Base-by-base conservation (phyloP, 23 tunicate genomes). In the Diplosoma virens region DNA sequence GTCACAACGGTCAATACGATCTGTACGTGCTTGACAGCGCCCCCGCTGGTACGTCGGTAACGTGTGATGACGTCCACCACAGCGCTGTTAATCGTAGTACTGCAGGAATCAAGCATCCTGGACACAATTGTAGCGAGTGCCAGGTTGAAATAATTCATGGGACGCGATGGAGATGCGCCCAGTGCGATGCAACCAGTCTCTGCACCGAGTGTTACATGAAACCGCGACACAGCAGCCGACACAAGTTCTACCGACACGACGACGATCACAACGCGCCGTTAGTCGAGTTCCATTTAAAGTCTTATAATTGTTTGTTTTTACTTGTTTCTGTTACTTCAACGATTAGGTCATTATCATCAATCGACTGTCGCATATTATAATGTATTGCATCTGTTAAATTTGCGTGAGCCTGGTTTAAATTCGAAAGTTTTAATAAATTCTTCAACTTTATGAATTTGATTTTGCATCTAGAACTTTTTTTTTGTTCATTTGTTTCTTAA, bases 121-220 rank as follows among this genome's bases (percentile, higher is more conserved):
- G 68, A 14, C 37, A 75, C 25, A 37, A 46, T 0, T 83, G 88
- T 53, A 81, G 48, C 29, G 88, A 46, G 7, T 83, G 88, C 18
- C 67, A 56, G n/a, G 45, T 32, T 18, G 65, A 32, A 22, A 24
- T 46, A 7, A 82, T 83, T 21, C 68, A 45, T 30, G 88, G 88
- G 18, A 45, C 69, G 11, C 41, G 88, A 24, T 83, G 81, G 81
- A 60, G 66, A 31, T 83, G 88, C 1, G 25, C 33, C 16, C 47
- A 75, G 32, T 83, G 88, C 75, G 54, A 83, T 4, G 81, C 75
- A 32, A 70, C 54, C 56, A 81, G 76, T 35, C 36, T 83, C 7
- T 83, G 88, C 52, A 75, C 81, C 21, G 32, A n/a, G 1, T 83
- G 88, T 30, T 83, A 83, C 61, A 83, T 83, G 88, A 35, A 53